phyloP scores from a whole-genome alignment of 2,888 invertebrate genomes.

The Xestia c-nigrum region DNA sequence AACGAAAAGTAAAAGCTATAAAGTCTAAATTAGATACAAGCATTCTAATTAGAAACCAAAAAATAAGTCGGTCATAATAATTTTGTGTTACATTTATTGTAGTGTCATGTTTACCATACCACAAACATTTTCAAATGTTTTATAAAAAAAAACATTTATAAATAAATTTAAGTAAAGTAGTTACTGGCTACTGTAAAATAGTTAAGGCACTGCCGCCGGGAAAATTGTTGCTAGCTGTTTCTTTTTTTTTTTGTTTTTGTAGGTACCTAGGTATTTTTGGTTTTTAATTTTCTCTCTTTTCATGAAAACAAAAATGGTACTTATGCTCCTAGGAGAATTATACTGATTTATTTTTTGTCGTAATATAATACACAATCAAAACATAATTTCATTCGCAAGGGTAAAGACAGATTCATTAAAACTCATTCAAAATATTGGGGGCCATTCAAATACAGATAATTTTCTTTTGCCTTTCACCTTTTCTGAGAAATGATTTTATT shows the following conservation, averaged over 20 bases:
- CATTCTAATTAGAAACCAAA: too few relatives aligned
- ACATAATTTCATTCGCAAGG: constrained; percentile 58
- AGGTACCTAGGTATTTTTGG: too few relatives aligned
- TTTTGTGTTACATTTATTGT: too few relatives aligned
- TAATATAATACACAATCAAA: constrained; percentile 62
- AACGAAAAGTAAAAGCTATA: not conserved
- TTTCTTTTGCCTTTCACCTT: constrained; percentile 35
- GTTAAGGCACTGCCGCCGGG: too few relatives aligned
- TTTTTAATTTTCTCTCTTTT: constrained; percentile 1
- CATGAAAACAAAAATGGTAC: not conserved
- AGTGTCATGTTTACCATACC: too few relatives aligned
- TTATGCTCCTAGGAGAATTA: not conserved
- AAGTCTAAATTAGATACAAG: not conserved
- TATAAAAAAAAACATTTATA: too few relatives aligned
- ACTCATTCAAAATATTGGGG: constrained; percentile 67
- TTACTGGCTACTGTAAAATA: too few relatives aligned
- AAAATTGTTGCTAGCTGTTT: not conserved
- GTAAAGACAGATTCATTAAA: constrained; percentile 68
- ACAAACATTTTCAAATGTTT: too few relatives aligned
- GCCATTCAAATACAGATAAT: constrained; percentile 46
- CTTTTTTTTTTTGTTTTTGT: too few relatives aligned
- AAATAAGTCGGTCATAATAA: too few relatives aligned
- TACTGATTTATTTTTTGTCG: constrained; percentile 33
- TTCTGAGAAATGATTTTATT: constrained; percentile 15
- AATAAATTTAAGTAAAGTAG: too few relatives aligned